Evolutionary conservation across 2,797 vertebrate genomes (phyloP).

Genomic region (Silurus lanzhouensis): DNA sequence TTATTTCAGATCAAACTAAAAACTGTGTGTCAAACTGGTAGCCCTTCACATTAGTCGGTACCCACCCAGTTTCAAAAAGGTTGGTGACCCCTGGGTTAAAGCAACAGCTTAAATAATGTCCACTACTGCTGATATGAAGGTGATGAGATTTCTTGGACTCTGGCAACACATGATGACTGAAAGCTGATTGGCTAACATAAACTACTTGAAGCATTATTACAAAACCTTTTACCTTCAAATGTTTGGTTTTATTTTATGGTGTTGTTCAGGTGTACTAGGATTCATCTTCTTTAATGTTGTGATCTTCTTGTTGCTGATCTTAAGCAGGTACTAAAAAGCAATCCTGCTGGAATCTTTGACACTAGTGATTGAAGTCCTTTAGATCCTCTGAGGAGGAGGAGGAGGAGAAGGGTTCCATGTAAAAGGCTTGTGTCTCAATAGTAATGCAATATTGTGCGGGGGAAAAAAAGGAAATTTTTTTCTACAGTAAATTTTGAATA

Average conservation of each 20-base stretch:
- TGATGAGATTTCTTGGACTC: too few relatives aligned
- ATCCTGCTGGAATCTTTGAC: not conserved
- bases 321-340: not conserved
- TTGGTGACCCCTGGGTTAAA: too few relatives aligned
- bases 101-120: too few relatives aligned
- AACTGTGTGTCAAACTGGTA: too few relatives aligned
- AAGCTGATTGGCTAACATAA: too few relatives aligned
- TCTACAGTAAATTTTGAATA: not conserved
- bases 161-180: too few relatives aligned
- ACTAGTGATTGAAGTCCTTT: not conserved
- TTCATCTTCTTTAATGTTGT: not conserved
- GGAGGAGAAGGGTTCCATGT: not conserved
- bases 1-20: too few relatives aligned
- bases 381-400: not conserved
- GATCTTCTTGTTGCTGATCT: not conserved
- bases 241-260: not conserved
- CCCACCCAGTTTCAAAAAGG: too few relatives aligned
- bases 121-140: too few relatives aligned
- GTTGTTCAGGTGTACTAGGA: not conserved
- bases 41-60: too few relatives aligned
- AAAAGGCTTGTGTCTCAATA: not conserved
- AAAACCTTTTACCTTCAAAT: too few relatives aligned
- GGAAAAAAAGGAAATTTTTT: not conserved
- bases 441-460: not conserved
- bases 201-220: too few relatives aligned